phyloP scores from a whole-genome alignment of 2,113 vertebrate species.

The Eublepharis macularius region DNA sequence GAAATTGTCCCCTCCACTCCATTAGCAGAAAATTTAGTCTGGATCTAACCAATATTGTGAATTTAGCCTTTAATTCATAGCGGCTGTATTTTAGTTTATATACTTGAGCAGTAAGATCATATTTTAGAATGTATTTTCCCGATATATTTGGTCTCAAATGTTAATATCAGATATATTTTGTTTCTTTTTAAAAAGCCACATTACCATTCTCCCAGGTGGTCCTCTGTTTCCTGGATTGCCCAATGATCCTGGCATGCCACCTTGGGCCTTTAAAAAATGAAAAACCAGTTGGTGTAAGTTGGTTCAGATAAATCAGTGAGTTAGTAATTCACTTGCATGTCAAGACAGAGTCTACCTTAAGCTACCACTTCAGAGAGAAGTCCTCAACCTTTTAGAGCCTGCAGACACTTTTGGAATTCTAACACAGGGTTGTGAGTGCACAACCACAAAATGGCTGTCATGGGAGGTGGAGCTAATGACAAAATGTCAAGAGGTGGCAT shows the following conservation, averaged over 20 bases:
- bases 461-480: too few relatives aligned
- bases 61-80: neutral
- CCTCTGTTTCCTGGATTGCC: conserved; percentile 80
- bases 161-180: neutral
- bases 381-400: too few relatives aligned
- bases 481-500: too few relatives aligned
- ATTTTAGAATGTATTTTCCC: neutral
- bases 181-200: neutral
- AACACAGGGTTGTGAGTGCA: too few relatives aligned
- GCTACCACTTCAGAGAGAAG: too few relatives aligned
- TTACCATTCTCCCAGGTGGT: conserved; percentile 79
- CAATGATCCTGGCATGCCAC: conserved; percentile 71
- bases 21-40: too few relatives aligned
- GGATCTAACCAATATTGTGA: neutral
- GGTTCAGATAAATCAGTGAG: too few relatives aligned
- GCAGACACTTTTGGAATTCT: too few relatives aligned
- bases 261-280: conserved; percentile 76
- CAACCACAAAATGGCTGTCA: too few relatives aligned
- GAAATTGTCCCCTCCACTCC: too few relatives aligned
- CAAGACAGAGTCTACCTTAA: too few relatives aligned
- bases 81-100: neutral
- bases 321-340: too few relatives aligned
- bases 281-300: neutral
- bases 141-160: neutral
- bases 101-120: neutral